Evolutionary conservation across 2,797 vertebrate genomes (phyloP).

Genomic region (Oreortyx pictus): DNA sequence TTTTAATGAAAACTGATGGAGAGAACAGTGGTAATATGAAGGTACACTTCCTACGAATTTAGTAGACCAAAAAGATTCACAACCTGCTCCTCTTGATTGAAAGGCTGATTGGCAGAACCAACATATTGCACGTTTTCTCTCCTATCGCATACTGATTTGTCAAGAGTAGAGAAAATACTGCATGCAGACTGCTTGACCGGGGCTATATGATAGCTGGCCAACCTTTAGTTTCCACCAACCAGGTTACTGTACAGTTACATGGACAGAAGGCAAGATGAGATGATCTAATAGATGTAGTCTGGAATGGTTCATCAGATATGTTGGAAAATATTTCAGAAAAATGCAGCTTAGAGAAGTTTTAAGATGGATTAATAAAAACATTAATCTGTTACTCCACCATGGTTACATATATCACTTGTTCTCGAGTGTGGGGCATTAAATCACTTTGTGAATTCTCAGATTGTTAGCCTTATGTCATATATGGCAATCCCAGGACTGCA

Average conservation of each 20-base stretch:
- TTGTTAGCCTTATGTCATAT: not conserved
- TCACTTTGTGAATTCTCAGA: not conserved
- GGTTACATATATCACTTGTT: conserved; percentile 49
- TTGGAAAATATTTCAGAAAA: conserved; percentile 44
- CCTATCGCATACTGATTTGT: not conserved
- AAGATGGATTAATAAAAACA: conserved; percentile 23
- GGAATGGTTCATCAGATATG: conserved; percentile 39
- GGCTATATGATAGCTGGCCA: not conserved
- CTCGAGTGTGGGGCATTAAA: not conserved
- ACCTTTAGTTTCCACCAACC: not conserved
- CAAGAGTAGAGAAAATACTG: not conserved
- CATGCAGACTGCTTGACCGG: not conserved
- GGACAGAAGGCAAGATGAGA: not conserved
- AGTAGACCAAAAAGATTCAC: not conserved
- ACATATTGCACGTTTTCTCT: no score
- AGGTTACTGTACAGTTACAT: not conserved
- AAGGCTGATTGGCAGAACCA: not conserved
- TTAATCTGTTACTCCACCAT: conserved; percentile 17
- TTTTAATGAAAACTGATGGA: not conserved
- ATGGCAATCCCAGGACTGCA: not conserved
- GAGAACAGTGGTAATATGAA: not conserved
- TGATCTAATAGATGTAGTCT: not conserved
- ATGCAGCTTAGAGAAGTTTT: conserved; percentile 25
- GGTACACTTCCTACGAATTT: not conserved
- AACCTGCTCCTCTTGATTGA: not conserved